Percentiles rank a stretch among this genome's conserved stretches.
These are phyloP conservation scores for Lophotis ruficrista DNA, from an alignment of 2,113 vertebrate genomes.

Conservation along the genomic window DNA sequence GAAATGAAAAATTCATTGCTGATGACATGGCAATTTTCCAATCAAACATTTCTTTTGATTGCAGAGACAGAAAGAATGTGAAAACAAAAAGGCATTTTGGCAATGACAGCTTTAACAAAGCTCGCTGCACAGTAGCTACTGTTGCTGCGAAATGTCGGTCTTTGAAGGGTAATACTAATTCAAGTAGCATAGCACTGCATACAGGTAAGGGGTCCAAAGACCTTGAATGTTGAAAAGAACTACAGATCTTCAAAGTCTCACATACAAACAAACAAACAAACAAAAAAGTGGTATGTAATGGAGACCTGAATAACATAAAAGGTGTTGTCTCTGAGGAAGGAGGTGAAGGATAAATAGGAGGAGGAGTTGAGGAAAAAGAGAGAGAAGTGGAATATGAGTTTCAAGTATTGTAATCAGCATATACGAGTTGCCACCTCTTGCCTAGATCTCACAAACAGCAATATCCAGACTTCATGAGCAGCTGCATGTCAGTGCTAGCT, in stretches of 20 bases:
- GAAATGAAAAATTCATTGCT: background rate
- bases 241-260: slow-evolving; percentile 62
- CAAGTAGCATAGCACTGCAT: background rate
- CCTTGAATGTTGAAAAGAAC: slow-evolving; percentile 60
- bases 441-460: background rate
- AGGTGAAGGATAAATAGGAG: background rate
- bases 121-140: slow-evolving; percentile 15
- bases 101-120: slow-evolving; percentile 53
- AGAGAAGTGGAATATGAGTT: background rate
- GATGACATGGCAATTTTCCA: slow-evolving; percentile 28
- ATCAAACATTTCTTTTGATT: slow-evolving; percentile 53
- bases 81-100: slow-evolving; percentile 35
- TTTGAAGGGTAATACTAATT: slow-evolving; percentile 68
- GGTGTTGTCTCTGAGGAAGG: background rate
- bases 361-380: background rate
- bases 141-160: background rate
- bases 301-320: slow-evolving; percentile 54
- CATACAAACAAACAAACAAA: background rate
- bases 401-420: background rate
- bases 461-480: background rate
- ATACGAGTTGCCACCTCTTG: background rate
- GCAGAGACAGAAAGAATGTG: slow-evolving; percentile 4
- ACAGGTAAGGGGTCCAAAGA: slow-evolving; percentile 30
- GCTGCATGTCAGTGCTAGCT: background rate
- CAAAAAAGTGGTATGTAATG: background rate